phyloP scores from a whole-genome alignment of 2,113 vertebrate species.

The Megaptera novaeangliae region DNA sequence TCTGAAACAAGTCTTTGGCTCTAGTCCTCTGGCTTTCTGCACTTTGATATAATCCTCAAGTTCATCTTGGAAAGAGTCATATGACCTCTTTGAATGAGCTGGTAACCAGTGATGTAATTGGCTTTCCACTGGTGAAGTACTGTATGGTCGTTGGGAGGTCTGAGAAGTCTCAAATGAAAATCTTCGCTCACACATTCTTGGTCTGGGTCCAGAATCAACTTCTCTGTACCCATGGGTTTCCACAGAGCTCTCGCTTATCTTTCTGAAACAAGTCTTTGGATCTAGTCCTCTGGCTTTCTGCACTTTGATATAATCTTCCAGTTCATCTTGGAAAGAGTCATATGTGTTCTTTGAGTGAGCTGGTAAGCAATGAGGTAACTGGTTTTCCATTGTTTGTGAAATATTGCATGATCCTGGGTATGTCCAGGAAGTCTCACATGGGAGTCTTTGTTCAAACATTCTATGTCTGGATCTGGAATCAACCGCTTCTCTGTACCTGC shows the following conservation, averaged over 20 bases:
- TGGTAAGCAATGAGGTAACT: constrained; percentile 26
- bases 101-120: constrained; percentile 16
- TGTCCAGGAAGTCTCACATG: constrained; percentile 33
- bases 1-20: constrained; percentile 77
- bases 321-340: constrained; percentile 77
- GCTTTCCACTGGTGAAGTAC: constrained; percentile 21
- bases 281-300: constrained; percentile 83
- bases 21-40: constrained; percentile 82
- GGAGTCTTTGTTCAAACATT: constrained; percentile 20
- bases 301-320: constrained; percentile 84
- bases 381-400: constrained; percentile 48
- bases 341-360: constrained; percentile 78
- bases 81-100: constrained; percentile 75
- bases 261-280: constrained; percentile 77
- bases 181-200: constrained; percentile 22
- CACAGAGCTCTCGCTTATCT: constrained; percentile 31
- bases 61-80: constrained; percentile 86
- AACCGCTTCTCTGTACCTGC: constrained; percentile 35
- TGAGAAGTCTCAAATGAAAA: constrained; percentile 45
- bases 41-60: constrained; percentile 85
- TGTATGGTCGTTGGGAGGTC: constrained; percentile 28
- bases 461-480: not conserved
- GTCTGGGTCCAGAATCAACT: not conserved
- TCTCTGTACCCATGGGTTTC: constrained; percentile 47
- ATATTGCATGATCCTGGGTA: constrained; percentile 28